Evolutionary conservation across 2,888 invertebrate species (phyloP).

Genomic region (Podabrus alpinus): DNA sequence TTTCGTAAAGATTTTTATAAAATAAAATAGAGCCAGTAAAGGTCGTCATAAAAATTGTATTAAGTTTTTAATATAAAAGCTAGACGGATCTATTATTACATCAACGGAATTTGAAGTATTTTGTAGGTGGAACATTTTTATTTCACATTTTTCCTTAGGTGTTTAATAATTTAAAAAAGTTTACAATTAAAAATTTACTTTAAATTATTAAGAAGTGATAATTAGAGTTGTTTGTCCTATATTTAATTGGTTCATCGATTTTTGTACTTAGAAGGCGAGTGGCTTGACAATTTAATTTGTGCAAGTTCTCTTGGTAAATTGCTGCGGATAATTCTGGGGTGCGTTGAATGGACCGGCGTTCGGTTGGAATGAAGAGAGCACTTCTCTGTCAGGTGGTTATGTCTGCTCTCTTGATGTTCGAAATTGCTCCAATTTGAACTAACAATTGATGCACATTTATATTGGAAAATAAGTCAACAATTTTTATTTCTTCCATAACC

Average conservation of each 20-base stretch:
- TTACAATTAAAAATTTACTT: neutral
- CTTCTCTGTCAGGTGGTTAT: constrained; percentile 57
- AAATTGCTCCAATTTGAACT: constrained; percentile 55
- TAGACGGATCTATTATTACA: neutral
- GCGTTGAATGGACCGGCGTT: constrained; percentile 45
- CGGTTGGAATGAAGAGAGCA: constrained; percentile 51
- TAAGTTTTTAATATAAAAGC: neutral
- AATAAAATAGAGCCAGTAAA: neutral
- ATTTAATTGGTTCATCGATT: constrained; percentile 40
- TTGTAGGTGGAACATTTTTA: neutral
- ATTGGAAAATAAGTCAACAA: constrained; percentile 31
- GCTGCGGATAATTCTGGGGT: constrained; percentile 51
- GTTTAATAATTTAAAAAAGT: neutral
- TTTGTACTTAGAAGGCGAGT: constrained; percentile 43
- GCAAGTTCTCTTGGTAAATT: constrained; percentile 54
- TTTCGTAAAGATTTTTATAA: neutral
- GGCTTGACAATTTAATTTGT: constrained; percentile 56
- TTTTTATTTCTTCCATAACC: constrained; percentile 33
- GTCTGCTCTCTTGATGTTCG: constrained; percentile 55
- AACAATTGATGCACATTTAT: constrained; percentile 42
- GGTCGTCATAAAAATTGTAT: neutral
- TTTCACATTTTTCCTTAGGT: neutral
- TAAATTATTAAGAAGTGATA: constrained; percentile 16
- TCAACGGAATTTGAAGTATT: neutral
- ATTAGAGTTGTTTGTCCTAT: constrained; percentile 31